phyloP scores from a whole-genome alignment of 2,888 invertebrate species.

The Drosophila macrospina region DNA sequence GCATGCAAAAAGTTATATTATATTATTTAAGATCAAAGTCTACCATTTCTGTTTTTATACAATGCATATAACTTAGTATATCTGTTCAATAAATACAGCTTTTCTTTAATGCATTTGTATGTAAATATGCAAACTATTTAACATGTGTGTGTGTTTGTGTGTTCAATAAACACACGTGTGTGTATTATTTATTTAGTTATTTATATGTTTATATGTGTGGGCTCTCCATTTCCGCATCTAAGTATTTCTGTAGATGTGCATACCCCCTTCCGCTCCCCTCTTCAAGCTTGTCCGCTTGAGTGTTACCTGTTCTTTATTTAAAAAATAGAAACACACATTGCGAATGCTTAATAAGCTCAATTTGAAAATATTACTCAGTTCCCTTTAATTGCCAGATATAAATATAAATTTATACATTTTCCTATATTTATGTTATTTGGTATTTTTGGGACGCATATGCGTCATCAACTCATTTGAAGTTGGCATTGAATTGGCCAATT shows the following conservation, averaged over 20 bases:
- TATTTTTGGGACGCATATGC: slow-evolving; percentile 34
- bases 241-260: neutral
- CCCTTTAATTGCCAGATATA: slow-evolving; percentile 2
- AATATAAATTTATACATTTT: neutral
- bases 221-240: slow-evolving; percentile 33
- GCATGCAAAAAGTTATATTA: neutral
- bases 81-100: slow-evolving; percentile 1
- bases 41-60: slow-evolving; percentile 4
- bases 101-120: slow-evolving; percentile 2
- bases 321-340: slow-evolving; percentile 20
- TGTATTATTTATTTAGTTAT: slow-evolving; percentile 33
- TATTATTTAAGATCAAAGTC: slow-evolving; percentile 6
- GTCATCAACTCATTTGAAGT: slow-evolving; percentile 44
- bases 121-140: slow-evolving; percentile 28
- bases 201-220: slow-evolving; percentile 11
- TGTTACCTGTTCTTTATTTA: slow-evolving; percentile 36
- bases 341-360: slow-evolving; percentile 31
- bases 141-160: slow-evolving; percentile 12
- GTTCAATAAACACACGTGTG: slow-evolving; percentile 38
- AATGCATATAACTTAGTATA: slow-evolving; percentile 4
- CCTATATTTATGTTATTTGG: slow-evolving; percentile 30
- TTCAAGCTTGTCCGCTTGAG: slow-evolving; percentile 1
- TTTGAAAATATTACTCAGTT: slow-evolving; percentile 33
- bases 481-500: slow-evolving; percentile 71
- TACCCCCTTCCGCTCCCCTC: neutral